Evolutionary conservation across 2,113 vertebrate genomes (phyloP), one percentile per base, ranked within the genome.

Genomic region (Silurus asotus): DNA sequence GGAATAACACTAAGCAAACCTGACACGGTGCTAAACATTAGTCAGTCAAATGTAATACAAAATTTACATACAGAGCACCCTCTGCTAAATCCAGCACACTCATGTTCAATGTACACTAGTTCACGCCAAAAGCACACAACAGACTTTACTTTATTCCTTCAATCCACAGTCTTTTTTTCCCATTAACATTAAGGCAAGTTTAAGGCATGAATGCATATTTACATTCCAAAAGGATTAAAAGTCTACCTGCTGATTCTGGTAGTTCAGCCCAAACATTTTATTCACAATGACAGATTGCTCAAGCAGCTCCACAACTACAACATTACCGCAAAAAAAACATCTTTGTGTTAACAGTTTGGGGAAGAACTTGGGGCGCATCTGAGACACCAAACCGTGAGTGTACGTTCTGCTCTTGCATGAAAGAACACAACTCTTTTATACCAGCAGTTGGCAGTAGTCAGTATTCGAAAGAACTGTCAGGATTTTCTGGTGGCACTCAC

Each of bases 141-240:
- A 7, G 20, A 75, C 51, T 37, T 4, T 6, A 23, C 48, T 51
- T 75, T 23, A 23, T 51, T 4, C 10, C 10, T n/a, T 20, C 23
- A 15, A n/a, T 6, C 8, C 55, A 15, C 19, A 19, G 5, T 23
- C 11, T 59, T 51, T 53, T 37, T 64, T n/a, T 51, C 3, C 3
- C 9, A 28, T 48, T 23, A n/a, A 59, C 25, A 59, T 59, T 62
- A 48, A 72, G 14, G 11, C 11, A 9, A 17, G n/a, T 69, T 65
- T 83, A 28, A 53, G 28, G 65, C 64, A 84, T 15, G 51, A 81
- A 81, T 17, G n/a, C 11, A 13, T 62, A 79, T 84, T 70, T 45
- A 53, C 86, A 79, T 48, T 79, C 81, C 55, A 62, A 81, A 70
- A 84, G n/a, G 48, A 84, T 74, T 62, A 84, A 48, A 70, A 67